Evolutionary conservation across 1,140 invertebrate species (phyloP).

Genomic region (Neuroterus valhalla): DNA sequence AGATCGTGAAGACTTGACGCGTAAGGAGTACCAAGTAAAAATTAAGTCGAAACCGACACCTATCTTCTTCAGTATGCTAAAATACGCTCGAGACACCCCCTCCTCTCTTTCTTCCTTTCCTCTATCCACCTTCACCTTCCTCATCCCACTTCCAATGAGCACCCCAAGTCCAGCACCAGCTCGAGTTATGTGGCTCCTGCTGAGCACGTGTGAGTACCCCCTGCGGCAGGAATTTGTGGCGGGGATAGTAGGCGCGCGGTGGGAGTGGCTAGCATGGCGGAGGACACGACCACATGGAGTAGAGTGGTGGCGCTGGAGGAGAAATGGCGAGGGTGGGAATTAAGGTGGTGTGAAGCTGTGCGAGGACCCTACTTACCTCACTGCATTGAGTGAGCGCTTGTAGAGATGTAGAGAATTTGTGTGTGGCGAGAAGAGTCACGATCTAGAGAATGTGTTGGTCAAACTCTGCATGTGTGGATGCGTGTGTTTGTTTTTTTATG

Average conservation of each 20-base stretch:
- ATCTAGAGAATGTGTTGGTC: conserved; percentile 7
- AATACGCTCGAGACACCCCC: conserved; percentile 63
- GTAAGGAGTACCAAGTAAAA: conserved; percentile 59
- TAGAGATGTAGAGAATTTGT: conserved; percentile 15
- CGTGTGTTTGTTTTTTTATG: no score
- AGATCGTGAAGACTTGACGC: conserved; percentile 23
- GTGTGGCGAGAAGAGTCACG: conserved; percentile 13
- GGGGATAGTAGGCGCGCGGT: conserved; percentile 58
- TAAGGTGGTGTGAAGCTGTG: conserved; percentile 47
- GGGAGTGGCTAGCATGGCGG: conserved; percentile 71
- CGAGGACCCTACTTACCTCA: conserved; percentile 44
- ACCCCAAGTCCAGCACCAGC: conserved; percentile 40
- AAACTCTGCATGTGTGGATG: background rate
- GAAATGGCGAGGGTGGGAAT: conserved; percentile 50
- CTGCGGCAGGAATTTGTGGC: conserved; percentile 48
- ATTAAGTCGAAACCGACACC: conserved; percentile 67
- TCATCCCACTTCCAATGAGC: conserved; percentile 31
- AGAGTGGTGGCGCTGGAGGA: conserved; percentile 62
- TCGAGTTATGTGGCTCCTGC: conserved; percentile 42
- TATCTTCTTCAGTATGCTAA: conserved; percentile 62
- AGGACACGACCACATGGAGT: conserved; percentile 56
- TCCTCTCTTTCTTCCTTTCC: conserved; percentile 45
- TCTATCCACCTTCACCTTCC: conserved; percentile 40
- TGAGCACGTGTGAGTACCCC: conserved; percentile 50
- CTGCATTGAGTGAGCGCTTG: conserved; percentile 42